Base-by-base conservation (phyloP, 2,888 invertebrate species). In the Drosophila kambysellisi region DNA sequence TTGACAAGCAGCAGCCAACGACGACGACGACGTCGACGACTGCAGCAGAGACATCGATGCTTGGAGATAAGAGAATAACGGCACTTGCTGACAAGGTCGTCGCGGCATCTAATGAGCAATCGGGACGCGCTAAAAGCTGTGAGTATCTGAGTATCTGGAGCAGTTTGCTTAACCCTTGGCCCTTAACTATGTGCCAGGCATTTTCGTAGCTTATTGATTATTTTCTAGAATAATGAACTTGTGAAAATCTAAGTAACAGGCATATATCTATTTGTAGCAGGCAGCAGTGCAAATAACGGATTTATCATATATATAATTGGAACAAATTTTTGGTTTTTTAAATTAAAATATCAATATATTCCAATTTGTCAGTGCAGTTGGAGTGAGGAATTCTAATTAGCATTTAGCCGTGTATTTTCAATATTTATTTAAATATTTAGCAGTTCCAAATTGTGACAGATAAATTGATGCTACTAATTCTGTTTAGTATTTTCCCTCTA, bases 51-150 rank as follows among this genome's bases (percentile, higher is more conserved):
- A 74, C 75, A 66, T 70, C 79, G 68, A 75, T 75, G 86, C 79
- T 88, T 84, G 84, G 78, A 74, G 89, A 89, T 89, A 82, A 78
- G 73, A 59, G 76, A 76, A 65, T 69, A 57, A 48, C 88, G 59
- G 43, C 84, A 70, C 70, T 71, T 74, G 80, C 56, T 61, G 75
- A 64, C 84, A 87, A 84, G 89, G 88, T 72, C 80, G 84, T 74
- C 77, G 74, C 74, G 67, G 17, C 71, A 70, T 62, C 85, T 78
- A 82, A 84, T 85, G 85, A 78, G 74, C 71, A 75, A 51, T 57
- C 73, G 61, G 79, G 73, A 69, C 78, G 68, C 53, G 73, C 62
- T 59, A 79, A 82, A 74, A 74, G 73, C 58, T 91, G 91, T 91
- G 81, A 91, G 91, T 91, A 48, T 62, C 43, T 46, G 58, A 46